A percentile compares a stretch with the other conserved stretches of the same genome.
Conservation (phyloP, 2,797 vertebrate genomes). For the Chelonia mydas region DNA sequence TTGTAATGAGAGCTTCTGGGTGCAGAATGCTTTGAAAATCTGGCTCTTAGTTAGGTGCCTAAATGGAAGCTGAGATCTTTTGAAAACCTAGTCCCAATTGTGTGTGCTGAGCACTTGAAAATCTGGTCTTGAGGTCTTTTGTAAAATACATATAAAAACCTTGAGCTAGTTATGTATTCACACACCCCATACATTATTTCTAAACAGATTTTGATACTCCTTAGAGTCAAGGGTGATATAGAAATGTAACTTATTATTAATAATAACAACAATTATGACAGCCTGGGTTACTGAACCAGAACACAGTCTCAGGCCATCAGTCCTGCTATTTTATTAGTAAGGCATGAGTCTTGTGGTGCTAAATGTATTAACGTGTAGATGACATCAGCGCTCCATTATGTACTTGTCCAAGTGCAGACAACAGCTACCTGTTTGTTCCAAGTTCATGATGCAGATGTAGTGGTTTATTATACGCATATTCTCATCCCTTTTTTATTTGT, state of each 20-base stretch:
- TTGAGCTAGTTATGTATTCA: background rate
- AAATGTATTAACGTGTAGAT: slow-evolving; percentile 53
- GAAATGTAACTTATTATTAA: slow-evolving; percentile 40
- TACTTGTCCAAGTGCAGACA: slow-evolving; percentile 52
- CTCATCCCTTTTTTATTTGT: background rate
- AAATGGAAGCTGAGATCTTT: background rate
- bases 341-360: slow-evolving; percentile 20
- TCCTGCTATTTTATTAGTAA: slow-evolving; percentile 38
- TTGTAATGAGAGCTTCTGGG: background rate
- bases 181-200: background rate
- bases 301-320: background rate
- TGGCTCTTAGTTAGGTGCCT: background rate
- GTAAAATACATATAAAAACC: background rate
- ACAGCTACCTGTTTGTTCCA: slow-evolving; percentile 56
- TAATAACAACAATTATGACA: slow-evolving; percentile 39
- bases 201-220: background rate
- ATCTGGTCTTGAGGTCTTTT: background rate
- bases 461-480: slow-evolving; percentile 52
- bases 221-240: background rate
- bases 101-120: background rate
- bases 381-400: slow-evolving; percentile 65
- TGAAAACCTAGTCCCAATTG: background rate
- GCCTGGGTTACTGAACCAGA: slow-evolving; percentile 41
- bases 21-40: background rate
- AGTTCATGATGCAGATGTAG: slow-evolving; percentile 41